phyloP scores from a whole-genome alignment of 2,113 vertebrate genomes.

The Mellivora capensis region DNA sequence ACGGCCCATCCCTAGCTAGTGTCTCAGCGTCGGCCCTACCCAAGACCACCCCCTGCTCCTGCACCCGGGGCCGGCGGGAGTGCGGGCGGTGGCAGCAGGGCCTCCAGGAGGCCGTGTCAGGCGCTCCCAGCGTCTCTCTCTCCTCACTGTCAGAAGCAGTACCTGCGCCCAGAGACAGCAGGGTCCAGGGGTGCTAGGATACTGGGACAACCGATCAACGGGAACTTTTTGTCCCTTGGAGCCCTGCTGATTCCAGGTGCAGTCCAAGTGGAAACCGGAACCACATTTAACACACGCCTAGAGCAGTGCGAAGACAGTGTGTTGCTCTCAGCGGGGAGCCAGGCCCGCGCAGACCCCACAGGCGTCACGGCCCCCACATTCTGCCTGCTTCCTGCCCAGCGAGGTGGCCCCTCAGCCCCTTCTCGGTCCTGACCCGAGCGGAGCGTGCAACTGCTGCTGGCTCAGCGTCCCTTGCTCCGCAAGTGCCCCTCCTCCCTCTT shows the following conservation, averaged over 20 bases:
- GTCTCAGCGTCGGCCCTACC: neutral
- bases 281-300: neutral
- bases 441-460: rapidly evolving
- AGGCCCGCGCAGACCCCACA: no score
- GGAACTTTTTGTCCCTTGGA: neutral
- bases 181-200: neutral
- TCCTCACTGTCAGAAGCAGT: neutral
- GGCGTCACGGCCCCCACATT: neutral
- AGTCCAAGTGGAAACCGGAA: rapidly evolving
- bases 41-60: no score
- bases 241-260: neutral
- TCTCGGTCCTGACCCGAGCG: rapidly evolving
- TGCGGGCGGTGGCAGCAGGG: rapidly evolving
- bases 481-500: neutral
- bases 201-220: neutral
- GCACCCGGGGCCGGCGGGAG: rapidly evolving
- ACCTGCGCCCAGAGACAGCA: neutral
- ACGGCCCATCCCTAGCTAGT: neutral
- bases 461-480: rapidly evolving
- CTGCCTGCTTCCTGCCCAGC: neutral
- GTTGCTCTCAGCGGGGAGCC: neutral
- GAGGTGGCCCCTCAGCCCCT: neutral
- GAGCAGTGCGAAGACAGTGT: no score
- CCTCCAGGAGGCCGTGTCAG: rapidly evolving
- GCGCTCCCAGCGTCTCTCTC: neutral